These are phyloP conservation scores for Xanthostigma xanthostigma DNA, from an alignment of 2,888 invertebrate species.

Conservation along the genomic window DNA sequence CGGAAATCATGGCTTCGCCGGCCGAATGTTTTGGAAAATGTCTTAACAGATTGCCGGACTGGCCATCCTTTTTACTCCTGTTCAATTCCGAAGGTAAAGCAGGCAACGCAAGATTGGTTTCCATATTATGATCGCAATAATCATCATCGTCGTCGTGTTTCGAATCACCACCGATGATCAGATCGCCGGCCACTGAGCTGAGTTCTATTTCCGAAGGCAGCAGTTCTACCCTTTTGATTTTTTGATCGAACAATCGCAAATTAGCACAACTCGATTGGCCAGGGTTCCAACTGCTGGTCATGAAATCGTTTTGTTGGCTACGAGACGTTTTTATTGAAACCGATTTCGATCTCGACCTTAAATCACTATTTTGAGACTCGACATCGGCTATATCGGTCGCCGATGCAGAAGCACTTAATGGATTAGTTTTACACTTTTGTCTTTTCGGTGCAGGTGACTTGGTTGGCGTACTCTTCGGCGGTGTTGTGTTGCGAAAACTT, in stretches of 20 bases:
- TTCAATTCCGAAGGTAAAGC: conserved; percentile 24
- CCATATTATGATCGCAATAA: conserved; percentile 15
- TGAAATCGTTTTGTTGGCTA: conserved; percentile 11
- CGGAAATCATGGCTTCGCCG: conserved; percentile 54
- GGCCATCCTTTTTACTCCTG: conserved; percentile 13
- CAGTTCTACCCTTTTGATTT: conserved; percentile 23
- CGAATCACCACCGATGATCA: background rate
- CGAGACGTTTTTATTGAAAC: conserved; percentile 18
- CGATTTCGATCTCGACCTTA: conserved; percentile 29
- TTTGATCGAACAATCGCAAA: conserved; percentile 18
- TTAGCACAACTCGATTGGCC: conserved; percentile 14
- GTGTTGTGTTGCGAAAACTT: conserved; percentile 40
- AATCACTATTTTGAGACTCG: conserved; percentile 19
- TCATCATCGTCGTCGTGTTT: conserved; percentile 6
- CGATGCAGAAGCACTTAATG: conserved; percentile 34
- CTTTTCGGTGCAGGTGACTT: conserved; percentile 28
- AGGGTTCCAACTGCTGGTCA: conserved; percentile 11
- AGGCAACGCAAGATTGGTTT: conserved; percentile 22
- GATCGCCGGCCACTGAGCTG: conserved; percentile 1
- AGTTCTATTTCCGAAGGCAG: conserved; percentile 6
- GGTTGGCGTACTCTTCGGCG: conserved; percentile 27
- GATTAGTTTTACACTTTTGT: conserved; percentile 25
- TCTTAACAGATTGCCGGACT: conserved; percentile 17
- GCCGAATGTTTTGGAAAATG: conserved; percentile 47
- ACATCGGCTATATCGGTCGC: conserved; percentile 31